A percentile compares a stretch with the other conserved stretches of the same genome.
Conservation (phyloP, 2,888 invertebrate species). For the Drosophila kuntzei region DNA sequence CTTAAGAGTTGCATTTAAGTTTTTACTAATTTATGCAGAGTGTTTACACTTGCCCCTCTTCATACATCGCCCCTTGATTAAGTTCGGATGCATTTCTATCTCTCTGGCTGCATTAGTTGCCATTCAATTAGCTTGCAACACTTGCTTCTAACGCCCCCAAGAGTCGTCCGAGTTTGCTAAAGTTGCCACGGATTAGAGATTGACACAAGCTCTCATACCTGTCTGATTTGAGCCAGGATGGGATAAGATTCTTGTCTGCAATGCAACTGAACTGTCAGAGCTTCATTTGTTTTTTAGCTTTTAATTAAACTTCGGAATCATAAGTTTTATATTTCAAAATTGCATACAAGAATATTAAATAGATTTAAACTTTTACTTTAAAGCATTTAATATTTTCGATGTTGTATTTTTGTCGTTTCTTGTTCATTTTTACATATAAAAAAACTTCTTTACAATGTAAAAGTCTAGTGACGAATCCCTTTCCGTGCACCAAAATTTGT, state of each 20-base stretch:
- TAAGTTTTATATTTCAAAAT: too few relatives aligned
- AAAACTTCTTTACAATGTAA: too few relatives aligned
- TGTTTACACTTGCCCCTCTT: constrained; percentile 41
- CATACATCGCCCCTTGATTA: constrained; percentile 19
- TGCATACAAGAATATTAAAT: too few relatives aligned
- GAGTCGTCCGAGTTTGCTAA: constrained; percentile 6
- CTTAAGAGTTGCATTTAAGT: constrained; percentile 60
- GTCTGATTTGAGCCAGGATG: background rate
- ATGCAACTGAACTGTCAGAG: background rate
- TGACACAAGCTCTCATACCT: background rate
- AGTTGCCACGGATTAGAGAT: constrained; percentile 14
- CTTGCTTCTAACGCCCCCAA: constrained; percentile 36
- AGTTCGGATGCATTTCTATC: constrained; percentile 7
- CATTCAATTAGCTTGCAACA: constrained; percentile 58
- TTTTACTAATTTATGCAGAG: constrained; percentile 68
- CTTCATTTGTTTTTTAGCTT: background rate
- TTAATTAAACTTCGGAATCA: too few relatives aligned
- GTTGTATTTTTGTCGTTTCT: too few relatives aligned
- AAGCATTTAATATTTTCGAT: too few relatives aligned
- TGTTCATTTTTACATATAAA: too few relatives aligned
- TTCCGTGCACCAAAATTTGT: too few relatives aligned
- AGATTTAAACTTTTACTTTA: too few relatives aligned
- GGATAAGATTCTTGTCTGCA: background rate
- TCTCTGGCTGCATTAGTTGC: constrained; percentile 25
- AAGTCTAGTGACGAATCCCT: too few relatives aligned